Evolutionary conservation across 2,888 invertebrate species (phyloP), one percentile per base, ranked within the genome.

Genomic region (Melanchra persicariae): DNA sequence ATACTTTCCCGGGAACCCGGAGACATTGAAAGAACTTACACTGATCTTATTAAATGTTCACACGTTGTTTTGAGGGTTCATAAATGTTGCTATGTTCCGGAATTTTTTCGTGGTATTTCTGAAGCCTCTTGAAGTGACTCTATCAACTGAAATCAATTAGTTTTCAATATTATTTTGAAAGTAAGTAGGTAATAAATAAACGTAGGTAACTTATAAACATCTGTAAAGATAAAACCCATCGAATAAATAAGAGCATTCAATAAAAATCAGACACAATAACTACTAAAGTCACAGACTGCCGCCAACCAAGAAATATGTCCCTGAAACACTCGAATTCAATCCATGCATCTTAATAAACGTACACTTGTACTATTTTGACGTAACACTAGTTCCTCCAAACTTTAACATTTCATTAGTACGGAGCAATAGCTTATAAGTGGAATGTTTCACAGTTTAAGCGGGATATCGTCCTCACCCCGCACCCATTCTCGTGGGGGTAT

Each of bases 1-100:
- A 95, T 93, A 93, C 92, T 91, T 92, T 89, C 88, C 84, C 87
- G 89, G 88, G 90, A 91, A 89, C 88, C 87, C 84, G 84, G 84
- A 89, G 87, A 88, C 86, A 88, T 88, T 88, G 87, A 87, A 87
- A 89, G 87, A 88, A 88, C 89, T 91, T 88, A 84, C 86, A 89
- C 70, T 68, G 70, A 79, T 77, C 63, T 71, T 72, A 66, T 78
- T 70, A 70, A 78, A 71, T 68, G 74, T 82, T 70, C 71, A 74
- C 76, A 84, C 70, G 62, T 72, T 70, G 37, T 76, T 67, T 47
- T 43, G 2, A n/a, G 30, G 43, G 34, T 69, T 71, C 51, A 71
- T 68, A 65, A 45, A 64, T 57, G 49, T 45, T 55, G n/a, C 17
- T 8, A n/a, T 45, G 10, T 47, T 52, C 17, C 12, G 19, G 3